A percentile compares a stretch with the other conserved stretches of the same genome.
phyloP scores from a whole-genome alignment of 1,140 invertebrate species.

The Dendroctonus ponderosae region DNA sequence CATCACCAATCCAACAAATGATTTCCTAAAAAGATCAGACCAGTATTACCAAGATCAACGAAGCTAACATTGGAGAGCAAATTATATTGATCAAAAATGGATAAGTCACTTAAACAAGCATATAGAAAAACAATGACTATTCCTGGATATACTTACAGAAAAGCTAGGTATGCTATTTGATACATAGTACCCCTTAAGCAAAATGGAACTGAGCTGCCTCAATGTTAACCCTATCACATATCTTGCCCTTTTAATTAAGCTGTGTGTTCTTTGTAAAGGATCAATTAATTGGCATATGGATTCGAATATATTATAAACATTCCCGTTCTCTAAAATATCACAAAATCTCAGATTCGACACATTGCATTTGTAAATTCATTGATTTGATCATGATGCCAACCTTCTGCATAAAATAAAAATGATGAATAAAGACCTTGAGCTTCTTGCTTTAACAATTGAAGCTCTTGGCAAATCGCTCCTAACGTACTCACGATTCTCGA shows the following conservation, averaged over 20 bases:
- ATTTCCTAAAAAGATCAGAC: slow-evolving; percentile 56
- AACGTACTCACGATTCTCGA: slow-evolving; percentile 81
- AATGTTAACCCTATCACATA: slow-evolving; percentile 65
- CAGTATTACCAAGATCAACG: too few species aligned
- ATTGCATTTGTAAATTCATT: neutral
- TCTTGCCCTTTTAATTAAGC: slow-evolving; percentile 66
- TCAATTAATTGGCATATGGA: slow-evolving; percentile 44
- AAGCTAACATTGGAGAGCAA: too few species aligned
- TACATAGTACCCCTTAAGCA: slow-evolving; percentile 54
- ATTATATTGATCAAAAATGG: neutral
- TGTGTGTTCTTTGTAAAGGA: slow-evolving; percentile 62
- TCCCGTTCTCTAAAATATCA: neutral
- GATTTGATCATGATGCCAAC: slow-evolving; percentile 44
- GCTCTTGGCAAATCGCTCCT: slow-evolving; percentile 75
- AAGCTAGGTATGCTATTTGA: slow-evolving; percentile 51
- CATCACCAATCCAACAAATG: slow-evolving; percentile 64
- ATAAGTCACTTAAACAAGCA: neutral
- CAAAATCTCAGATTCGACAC: neutral
- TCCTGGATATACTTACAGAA: slow-evolving; percentile 50
- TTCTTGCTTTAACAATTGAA: slow-evolving; percentile 66
- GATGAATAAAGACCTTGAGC: slow-evolving; percentile 64
- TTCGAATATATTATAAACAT: neutral
- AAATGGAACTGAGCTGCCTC: slow-evolving; percentile 65
- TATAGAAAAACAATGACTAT: slow-evolving; percentile 40
- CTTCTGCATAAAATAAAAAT: slow-evolving; percentile 65